A percentile compares a stretch with the other conserved stretches of the same genome.
These are phyloP conservation scores for Drosophila infuscata DNA, from an alignment of 2,888 invertebrate species.

Conservation along the genomic window DNA sequence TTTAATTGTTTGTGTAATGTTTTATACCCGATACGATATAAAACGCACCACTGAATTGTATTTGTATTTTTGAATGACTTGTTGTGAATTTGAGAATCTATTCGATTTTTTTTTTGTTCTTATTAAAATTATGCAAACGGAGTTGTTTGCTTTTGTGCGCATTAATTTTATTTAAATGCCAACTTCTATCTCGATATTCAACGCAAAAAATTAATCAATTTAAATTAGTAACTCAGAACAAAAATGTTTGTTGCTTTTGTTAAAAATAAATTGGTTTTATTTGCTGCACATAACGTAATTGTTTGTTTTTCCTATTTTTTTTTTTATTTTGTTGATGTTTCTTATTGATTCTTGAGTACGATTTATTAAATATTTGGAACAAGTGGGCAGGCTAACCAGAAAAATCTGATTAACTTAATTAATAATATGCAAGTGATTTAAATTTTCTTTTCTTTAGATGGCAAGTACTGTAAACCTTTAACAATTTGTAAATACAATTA, in stretches of 20 bases:
- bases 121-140: conserved; percentile 31
- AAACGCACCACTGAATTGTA: conserved; percentile 77
- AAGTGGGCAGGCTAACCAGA: conserved; percentile 38
- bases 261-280: conserved; percentile 61
- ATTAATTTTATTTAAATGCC: conserved; percentile 67
- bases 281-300: conserved; percentile 39
- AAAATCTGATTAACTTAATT: conserved; percentile 6
- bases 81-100: conserved; percentile 33
- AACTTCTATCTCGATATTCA: conserved; percentile 41
- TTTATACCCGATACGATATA: conserved; percentile 68
- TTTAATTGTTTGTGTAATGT: conserved; percentile 59
- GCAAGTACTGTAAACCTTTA: conserved; percentile 12
- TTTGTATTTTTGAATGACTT: conserved; percentile 33
- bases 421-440: conserved; percentile 2
- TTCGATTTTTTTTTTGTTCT: conserved; percentile 8
- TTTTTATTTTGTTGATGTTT: conserved; percentile 23
- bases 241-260: conserved; percentile 38
- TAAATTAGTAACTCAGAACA: conserved; percentile 33
- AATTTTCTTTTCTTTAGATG: conserved; percentile 15
- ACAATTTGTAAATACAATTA: conserved; percentile 13
- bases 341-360: conserved; percentile 25
- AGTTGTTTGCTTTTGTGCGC: conserved; percentile 66
- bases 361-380: conserved; percentile 29
- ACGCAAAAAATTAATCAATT: conserved; percentile 31
- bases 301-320: conserved; percentile 1